A percentile compares a stretch with the other conserved stretches of the same genome.
These are phyloP conservation scores for Graptemys geographica DNA, from an alignment of 2,797 vertebrate genomes.

Conservation along the genomic window DNA sequence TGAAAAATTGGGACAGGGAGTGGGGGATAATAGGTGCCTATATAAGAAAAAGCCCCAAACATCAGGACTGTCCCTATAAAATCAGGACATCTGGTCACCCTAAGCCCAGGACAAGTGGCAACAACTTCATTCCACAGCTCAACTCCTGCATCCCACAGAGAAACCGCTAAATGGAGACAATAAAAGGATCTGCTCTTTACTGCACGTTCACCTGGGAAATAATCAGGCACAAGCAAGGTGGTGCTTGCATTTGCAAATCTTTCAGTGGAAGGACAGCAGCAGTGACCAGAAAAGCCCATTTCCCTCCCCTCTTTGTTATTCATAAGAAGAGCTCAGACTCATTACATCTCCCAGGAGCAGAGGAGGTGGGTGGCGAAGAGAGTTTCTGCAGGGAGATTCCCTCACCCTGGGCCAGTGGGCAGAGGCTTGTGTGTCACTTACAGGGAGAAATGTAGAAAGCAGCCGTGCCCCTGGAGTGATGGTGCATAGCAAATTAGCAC, in stretches of 20 bases:
- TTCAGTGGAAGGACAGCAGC: not conserved
- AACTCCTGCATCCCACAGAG: not conserved
- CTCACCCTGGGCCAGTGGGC: not conserved
- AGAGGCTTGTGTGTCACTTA: not conserved
- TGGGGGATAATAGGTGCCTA: too few species aligned
- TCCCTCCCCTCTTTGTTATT: not conserved
- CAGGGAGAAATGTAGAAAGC: not conserved
- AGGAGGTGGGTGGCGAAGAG: fast-evolving
- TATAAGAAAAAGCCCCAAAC: too few species aligned
- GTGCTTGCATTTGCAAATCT: not conserved
- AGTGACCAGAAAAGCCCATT: not conserved
- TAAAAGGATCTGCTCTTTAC: not conserved
- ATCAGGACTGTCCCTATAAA: too few species aligned
- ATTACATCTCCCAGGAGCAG: not conserved
- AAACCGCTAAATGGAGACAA: not conserved
- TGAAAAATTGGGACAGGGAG: too few species aligned
- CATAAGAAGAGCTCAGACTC: fast-evolving
- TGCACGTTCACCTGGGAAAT: not conserved
- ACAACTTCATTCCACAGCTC: not conserved
- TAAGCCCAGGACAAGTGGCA: not conserved
- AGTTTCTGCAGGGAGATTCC: not conserved
- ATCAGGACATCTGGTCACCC: too few species aligned
- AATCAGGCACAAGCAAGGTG: not conserved
- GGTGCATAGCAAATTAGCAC: not conserved
- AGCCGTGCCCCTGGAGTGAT: not conserved